A percentile compares a stretch with the other conserved stretches of the same genome.
Conservation (phyloP, 2,113 vertebrate genomes). For the Melospiza melodia region DNA sequence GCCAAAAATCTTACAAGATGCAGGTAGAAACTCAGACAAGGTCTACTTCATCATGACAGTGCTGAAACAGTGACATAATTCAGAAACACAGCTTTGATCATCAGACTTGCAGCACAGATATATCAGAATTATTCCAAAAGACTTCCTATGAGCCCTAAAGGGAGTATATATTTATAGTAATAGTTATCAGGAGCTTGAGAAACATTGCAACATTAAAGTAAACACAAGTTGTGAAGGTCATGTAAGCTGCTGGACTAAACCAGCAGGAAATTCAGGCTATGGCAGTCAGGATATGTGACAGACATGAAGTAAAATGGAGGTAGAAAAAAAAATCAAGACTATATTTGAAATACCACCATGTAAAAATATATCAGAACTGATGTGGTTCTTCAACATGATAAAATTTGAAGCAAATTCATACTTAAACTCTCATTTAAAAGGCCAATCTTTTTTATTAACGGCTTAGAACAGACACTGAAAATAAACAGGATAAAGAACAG, state of each 20-base stretch:
- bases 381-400: neutral
- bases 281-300: neutral
- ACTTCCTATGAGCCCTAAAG: neutral
- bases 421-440: slow-evolving; percentile 13
- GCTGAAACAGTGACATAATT: neutral
- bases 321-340: neutral
- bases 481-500: slow-evolving; percentile 22
- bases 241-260: neutral
- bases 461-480: slow-evolving; percentile 8
- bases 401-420: slow-evolving; percentile 29
- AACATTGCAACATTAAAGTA: neutral
- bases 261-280: neutral
- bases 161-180: neutral
- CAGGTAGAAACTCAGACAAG: neutral
- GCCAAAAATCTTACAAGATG: neutral
- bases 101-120: neutral
- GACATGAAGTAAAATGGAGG: neutral
- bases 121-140: neutral
- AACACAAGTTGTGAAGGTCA: neutral
- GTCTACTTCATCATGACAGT: neutral
- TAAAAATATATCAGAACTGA: neutral
- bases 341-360: neutral
- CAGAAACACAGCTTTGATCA: neutral
- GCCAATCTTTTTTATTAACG: slow-evolving; percentile 3
- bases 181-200: neutral